Evolutionary conservation across 2,888 invertebrate species (phyloP).

Genomic region (Ormyrus nitidulus): DNA sequence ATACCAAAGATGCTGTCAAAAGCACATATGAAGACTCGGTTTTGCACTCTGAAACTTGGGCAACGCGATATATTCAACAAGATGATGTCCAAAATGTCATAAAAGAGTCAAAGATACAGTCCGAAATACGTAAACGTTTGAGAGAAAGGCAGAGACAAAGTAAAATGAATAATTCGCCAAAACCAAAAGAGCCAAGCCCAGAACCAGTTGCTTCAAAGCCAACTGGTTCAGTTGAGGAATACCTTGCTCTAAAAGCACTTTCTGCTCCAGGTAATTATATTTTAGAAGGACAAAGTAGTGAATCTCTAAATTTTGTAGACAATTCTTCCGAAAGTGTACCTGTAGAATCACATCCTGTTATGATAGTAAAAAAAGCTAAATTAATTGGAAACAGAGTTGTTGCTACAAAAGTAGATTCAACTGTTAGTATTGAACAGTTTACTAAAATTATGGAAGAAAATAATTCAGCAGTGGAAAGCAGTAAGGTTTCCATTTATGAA

Average conservation of each 20-base stretch:
- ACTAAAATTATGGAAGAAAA: not conserved
- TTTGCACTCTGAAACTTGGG: conserved; percentile 70
- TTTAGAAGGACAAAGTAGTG: not conserved
- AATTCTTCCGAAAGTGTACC: not conserved
- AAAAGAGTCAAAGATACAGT: conserved; percentile 74
- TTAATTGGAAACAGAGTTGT: conserved; percentile 8
- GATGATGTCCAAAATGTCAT: conserved; percentile 73
- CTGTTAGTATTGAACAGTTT: not conserved
- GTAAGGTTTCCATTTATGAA: not conserved
- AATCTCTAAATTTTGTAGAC: not conserved
- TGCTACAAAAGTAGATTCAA: conserved; percentile 19
- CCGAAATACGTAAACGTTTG: conserved; percentile 73
- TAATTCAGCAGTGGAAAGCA: not conserved
- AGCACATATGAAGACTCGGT: no score
- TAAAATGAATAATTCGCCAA: conserved; percentile 68
- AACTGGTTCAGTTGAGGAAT: conserved; percentile 72
- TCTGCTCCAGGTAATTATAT: not conserved
- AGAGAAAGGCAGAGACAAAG: conserved; percentile 71
- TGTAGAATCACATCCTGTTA: not conserved
- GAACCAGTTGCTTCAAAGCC: conserved; percentile 59
- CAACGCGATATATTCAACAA: conserved; percentile 72
- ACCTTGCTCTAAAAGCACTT: conserved; percentile 68
- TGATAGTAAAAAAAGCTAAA: conserved; percentile 27
- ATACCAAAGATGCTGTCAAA: conserved; percentile 41
- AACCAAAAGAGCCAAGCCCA: conserved; percentile 49